Evolutionary conservation across 2,888 invertebrate genomes (phyloP), one percentile per base, ranked within the genome.

Genomic region (Oscheius sp.): DNA sequence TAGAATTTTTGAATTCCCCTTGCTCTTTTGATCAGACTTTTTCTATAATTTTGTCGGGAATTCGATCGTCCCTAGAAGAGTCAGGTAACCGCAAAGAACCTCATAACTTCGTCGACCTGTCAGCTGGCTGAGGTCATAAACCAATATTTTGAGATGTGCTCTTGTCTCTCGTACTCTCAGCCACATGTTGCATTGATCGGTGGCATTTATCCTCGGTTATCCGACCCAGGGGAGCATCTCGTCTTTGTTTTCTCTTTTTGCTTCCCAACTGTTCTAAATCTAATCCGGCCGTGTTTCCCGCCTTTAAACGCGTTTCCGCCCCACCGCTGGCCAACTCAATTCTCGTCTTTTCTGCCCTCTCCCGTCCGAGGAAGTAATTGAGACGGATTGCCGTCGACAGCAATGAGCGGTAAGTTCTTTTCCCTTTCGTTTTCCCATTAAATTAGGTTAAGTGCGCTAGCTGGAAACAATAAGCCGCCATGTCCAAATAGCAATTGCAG

Each of bases 181-280:
- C 29, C 66, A 66, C 66, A 66, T 66, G 66, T 66, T 66, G 66
- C 66, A 66, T 66, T 66, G 66, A 66, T 66, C 66, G 66, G 16
- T 16, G 29, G 66, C 55, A 13, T 55, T 66, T 52, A 52, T 52
- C 66, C 66, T 3, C 35, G 25, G 66, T 61, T 61, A 66, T 66
- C 66, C 64, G 49, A 16, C 64, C 64, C 35, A 35, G 35, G 59
- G 41, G 59, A 41, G 59, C 59, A 41, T 61, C 43, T 61, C 9
- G 58, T 27, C n/a, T 27, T 29, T 29, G 58, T 35, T 61, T 61
- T 13, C 27, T 49, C 49, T 18, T 66, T 46, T 45, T 29, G 21
- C 43, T 45, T 27, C 13, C 35, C 25, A 35, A 35, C 35, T 35
- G 35, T 61, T 61, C 55, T 23, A 55, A 55, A 45, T 61, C 45